phyloP scores from a whole-genome alignment of 2,797 vertebrate species.

The Peromyscus nudipes region DNA sequence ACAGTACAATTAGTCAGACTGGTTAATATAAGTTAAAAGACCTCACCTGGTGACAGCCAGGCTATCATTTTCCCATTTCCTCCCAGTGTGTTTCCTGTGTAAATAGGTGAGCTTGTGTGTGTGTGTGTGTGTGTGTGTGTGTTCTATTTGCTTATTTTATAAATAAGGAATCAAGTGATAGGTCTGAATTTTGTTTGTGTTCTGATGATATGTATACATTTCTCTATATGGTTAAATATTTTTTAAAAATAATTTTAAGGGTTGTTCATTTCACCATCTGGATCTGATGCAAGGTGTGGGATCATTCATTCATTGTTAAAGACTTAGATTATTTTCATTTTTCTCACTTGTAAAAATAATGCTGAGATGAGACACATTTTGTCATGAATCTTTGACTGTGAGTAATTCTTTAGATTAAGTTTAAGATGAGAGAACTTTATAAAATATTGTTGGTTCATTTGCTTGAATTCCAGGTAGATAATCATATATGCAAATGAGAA shows the following conservation, averaged over 20 bases:
- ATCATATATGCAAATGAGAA: slow-evolving; percentile 52
- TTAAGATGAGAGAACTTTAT: neutral
- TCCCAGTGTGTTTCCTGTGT: neutral
- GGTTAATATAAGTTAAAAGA: neutral
- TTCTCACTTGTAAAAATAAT: slow-evolving; percentile 39
- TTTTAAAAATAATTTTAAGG: slow-evolving; percentile 40
- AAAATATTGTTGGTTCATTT: slow-evolving; percentile 47
- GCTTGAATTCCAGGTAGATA: slow-evolving; percentile 39
- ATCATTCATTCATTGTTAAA: neutral
- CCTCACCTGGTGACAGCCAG: neutral
- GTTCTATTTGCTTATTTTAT: slow-evolving; percentile 48
- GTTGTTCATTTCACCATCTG: slow-evolving; percentile 6
- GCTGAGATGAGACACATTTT: neutral
- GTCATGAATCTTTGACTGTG: slow-evolving; percentile 25
- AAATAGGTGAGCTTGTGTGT: neutral
- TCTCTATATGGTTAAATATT: slow-evolving; percentile 56
- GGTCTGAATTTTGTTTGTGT: slow-evolving; percentile 41
- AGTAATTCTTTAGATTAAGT: slow-evolving; percentile 62
- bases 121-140: neutral
- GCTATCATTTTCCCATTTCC: slow-evolving; percentile 35
- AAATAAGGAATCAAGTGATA: neutral
- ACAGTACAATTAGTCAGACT: neutral
- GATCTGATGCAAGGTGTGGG: neutral
- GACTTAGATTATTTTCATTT: slow-evolving; percentile 10
- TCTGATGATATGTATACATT: neutral